Base-by-base conservation (phyloP, 2,797 vertebrate genomes). In the Scolopax bukidnonensis region DNA sequence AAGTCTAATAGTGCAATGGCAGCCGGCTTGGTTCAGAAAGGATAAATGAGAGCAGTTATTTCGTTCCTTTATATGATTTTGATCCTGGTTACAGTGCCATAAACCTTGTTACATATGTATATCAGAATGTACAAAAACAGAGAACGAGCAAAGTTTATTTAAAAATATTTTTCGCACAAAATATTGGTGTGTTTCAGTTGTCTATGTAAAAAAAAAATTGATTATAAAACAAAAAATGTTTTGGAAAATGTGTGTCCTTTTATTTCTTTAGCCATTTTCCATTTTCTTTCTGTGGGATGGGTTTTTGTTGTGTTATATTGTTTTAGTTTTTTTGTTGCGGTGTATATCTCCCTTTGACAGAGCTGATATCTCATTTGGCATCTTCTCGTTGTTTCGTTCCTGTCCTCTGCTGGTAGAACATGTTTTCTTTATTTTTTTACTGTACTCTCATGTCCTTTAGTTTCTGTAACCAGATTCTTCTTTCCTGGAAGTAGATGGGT, bases 61-160 rank as follows among this genome's bases (percentile, higher is more conserved):
- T 96, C 4, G 94, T 95, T 90, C 60, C 91, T 96, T 96, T 96
- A 64, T 94, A 96, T 97, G 90, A 96, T 97, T 98, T 98, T 98
- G 97, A 97, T 97, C 97, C 97, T 98, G 96, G 97, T 98, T 97
- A 97, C 97, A 97, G 98, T 98, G 98, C 98, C 98, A 98, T 98
- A 98, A 98, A 97, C 96, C 97, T 98, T 98, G 98, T 98, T 98
- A 98, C 98, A 97, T 98, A 98, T 98, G 97, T 98, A 98, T 98
- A 97, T 97, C 97, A 97, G 98, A 98, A 98, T 98, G 98, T 98
- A 97, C 96, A 98, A 97, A 98, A 97, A 97, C 95, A 21, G 87
- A 90, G 84, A 97, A 86, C 60, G 40, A 97, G 96, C 93, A 98
- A 98, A 98, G 96, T 98, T 98, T 98, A 98, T 98, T 98, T 98